A percentile compares a stretch with the other conserved stretches of the same genome.
phyloP scores from a whole-genome alignment of 2,113 vertebrate species.

The Triplophysa siluroides region DNA sequence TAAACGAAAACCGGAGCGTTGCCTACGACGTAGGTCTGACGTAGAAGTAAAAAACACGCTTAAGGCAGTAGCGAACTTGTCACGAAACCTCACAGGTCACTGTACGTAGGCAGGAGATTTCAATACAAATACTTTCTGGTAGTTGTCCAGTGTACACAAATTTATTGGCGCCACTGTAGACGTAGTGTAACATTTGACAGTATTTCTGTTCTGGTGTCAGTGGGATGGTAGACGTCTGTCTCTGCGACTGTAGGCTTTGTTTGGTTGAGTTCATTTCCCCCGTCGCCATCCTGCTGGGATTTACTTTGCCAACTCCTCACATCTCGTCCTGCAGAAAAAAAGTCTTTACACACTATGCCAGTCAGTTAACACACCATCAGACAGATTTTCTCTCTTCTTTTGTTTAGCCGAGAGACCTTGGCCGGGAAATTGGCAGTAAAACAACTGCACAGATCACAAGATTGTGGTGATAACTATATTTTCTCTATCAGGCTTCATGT shows the following conservation, averaged over 20 bases:
- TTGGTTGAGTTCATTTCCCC: slow-evolving; percentile 15
- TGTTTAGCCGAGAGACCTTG: slow-evolving; percentile 14
- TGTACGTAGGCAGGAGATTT: too few species aligned
- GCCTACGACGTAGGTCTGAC: too few species aligned
- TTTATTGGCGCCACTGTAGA: too few species aligned
- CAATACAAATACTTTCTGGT: too few species aligned
- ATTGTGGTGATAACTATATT: slow-evolving; percentile 12
- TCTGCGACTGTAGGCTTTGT: slow-evolving; percentile 1
- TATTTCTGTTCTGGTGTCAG: slow-evolving; percentile 18
- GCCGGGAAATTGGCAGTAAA: slow-evolving; percentile 9
- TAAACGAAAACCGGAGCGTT: too few species aligned
- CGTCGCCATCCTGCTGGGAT: slow-evolving; percentile 33
- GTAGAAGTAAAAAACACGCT: too few species aligned
- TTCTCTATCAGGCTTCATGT: neutral
- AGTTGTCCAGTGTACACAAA: too few species aligned
- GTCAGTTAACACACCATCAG: slow-evolving; percentile 18
- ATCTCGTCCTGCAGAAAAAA: slow-evolving; percentile 12
- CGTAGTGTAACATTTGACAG: too few species aligned
- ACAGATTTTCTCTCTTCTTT: slow-evolving; percentile 28
- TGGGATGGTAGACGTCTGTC: slow-evolving; percentile 11
- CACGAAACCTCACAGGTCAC: too few species aligned
- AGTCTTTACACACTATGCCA: neutral
- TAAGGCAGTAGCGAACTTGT: too few species aligned
- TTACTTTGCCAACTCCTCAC: slow-evolving; percentile 15
- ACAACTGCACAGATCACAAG: slow-evolving; percentile 16